phyloP scores from a whole-genome alignment of 2,113 vertebrate genomes.

The Amphiprion ocellaris region DNA sequence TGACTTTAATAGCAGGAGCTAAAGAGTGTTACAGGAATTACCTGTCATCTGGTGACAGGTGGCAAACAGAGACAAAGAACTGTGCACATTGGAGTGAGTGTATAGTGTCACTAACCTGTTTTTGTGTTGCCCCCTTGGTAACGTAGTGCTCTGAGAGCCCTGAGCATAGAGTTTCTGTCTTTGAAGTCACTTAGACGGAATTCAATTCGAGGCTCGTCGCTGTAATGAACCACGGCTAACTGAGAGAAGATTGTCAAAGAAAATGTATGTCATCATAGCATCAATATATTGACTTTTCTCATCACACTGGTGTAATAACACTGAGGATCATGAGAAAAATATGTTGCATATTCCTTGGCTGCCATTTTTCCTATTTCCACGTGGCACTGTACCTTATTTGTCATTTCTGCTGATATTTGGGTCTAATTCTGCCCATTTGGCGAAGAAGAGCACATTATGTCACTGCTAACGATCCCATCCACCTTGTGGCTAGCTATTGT shows the following conservation, averaged over 20 bases:
- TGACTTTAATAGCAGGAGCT: not conserved
- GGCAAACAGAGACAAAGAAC: not conserved
- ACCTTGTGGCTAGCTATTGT: slow-evolving; percentile 25
- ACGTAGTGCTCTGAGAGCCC: slow-evolving; percentile 81
- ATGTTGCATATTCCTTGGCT: no score
- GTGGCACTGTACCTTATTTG: not conserved
- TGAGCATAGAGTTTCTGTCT: slow-evolving; percentile 86
- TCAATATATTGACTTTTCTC: not conserved
- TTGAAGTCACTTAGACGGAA: slow-evolving; percentile 86
- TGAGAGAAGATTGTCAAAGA: slow-evolving; percentile 65
- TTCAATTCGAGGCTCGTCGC: slow-evolving; percentile 88
- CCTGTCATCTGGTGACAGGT: not conserved
- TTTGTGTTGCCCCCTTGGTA: slow-evolving; percentile 91
- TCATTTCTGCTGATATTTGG: slow-evolving; percentile 23
- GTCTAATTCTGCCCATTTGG: slow-evolving; percentile 1
- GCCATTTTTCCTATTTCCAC: no score
- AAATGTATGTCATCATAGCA: slow-evolving; percentile 12
- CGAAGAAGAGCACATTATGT: slow-evolving; percentile 20
- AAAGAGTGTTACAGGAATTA: not conserved
- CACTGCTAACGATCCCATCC: slow-evolving; percentile 11
- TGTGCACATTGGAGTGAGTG: not conserved
- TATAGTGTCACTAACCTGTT: slow-evolving; percentile 84
- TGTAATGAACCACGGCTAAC: slow-evolving; percentile 92
- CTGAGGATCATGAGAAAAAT: no score
- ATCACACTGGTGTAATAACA: not conserved